Conservation (phyloP, 2,797 vertebrate species). For the Danio albolineatus region DNA sequence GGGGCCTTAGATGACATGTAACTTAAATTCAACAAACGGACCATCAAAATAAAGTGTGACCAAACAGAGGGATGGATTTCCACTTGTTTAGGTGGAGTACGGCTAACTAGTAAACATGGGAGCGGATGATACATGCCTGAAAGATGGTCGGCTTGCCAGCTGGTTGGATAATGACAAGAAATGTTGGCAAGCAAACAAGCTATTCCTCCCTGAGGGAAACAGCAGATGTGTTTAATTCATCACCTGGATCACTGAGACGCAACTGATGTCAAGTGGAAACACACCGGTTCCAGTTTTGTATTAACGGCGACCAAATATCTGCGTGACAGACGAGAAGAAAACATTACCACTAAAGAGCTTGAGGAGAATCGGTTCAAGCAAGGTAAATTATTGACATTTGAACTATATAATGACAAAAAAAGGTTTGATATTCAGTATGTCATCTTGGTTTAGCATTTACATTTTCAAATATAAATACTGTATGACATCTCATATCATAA, state of each 20-base stretch:
- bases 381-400: background rate
- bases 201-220: constrained; percentile 31
- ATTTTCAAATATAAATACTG: background rate
- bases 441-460: background rate
- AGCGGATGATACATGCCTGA: constrained; percentile 11
- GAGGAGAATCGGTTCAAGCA: background rate
- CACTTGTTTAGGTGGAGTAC: constrained; percentile 6
- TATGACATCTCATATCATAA: too few relatives aligned
- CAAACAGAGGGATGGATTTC: background rate
- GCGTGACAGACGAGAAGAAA: background rate
- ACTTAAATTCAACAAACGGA: too few relatives aligned
- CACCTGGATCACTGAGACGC: constrained; percentile 39
- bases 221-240: constrained; percentile 57
- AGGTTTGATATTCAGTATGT: too few relatives aligned
- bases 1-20: too few relatives aligned
- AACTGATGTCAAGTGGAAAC: constrained; percentile 42
- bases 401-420: background rate
- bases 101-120: constrained; percentile 3
- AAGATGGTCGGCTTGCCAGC: constrained; percentile 23
- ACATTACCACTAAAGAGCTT: background rate
- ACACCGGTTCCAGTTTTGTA: background rate
- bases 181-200: constrained; percentile 42
- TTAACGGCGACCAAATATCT: background rate
- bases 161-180: constrained; percentile 39
- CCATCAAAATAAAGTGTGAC: too few relatives aligned